phyloP scores from a whole-genome alignment of 2,888 invertebrate genomes.

The Branchellion lobata region DNA sequence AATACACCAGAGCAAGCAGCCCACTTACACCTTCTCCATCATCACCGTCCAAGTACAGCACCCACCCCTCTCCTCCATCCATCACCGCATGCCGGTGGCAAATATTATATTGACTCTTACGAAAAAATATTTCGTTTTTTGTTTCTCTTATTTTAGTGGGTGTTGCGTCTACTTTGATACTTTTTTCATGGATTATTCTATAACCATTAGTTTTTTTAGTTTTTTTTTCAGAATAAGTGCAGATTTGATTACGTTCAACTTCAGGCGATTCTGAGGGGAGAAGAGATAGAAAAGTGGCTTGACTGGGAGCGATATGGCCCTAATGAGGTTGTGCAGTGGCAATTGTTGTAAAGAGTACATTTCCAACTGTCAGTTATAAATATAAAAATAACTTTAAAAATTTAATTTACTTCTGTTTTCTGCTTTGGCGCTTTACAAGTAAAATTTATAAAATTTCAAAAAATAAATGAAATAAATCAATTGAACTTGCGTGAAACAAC shows the following conservation, averaged over 20 bases:
- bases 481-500: too few relatives aligned
- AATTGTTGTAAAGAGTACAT: background rate
- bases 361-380: too few relatives aligned
- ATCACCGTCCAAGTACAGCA: slow-evolving; percentile 13
- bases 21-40: slow-evolving; percentile 12
- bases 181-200: too few relatives aligned
- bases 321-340: background rate
- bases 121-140: background rate
- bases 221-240: too few relatives aligned
- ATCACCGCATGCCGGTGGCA: slow-evolving; percentile 35
- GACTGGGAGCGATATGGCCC: background rate
- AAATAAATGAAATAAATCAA: too few relatives aligned
- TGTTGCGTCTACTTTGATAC: background rate
- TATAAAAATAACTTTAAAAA: too few relatives aligned
- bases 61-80: slow-evolving; percentile 7
- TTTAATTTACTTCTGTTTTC: too few relatives aligned
- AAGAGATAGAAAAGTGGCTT: slow-evolving; percentile 18
- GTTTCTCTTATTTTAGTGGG: background rate
- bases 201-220: too few relatives aligned
- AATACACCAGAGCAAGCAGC: slow-evolving; percentile 12
- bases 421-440: too few relatives aligned
- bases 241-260: background rate
- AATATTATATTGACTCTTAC: background rate
- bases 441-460: too few relatives aligned
- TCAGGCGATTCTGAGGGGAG: background rate